These are phyloP conservation scores for Temnothorax ravouxi DNA, from an alignment of 2,888 invertebrate genomes.

Conservation along the genomic window DNA sequence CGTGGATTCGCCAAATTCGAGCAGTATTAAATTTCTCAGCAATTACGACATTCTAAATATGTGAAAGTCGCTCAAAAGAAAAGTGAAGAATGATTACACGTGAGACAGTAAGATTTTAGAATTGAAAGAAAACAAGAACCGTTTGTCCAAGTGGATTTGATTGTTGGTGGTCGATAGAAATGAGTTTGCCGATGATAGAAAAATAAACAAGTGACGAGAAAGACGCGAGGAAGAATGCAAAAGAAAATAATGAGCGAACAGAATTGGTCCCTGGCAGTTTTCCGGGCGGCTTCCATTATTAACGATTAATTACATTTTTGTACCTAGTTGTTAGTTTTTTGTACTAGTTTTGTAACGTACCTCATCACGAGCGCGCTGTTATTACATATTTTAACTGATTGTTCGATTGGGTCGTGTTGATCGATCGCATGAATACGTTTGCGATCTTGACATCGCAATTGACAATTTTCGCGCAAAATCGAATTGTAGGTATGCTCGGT, in stretches of 20 bases:
- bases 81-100: slow-evolving; percentile 28
- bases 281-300: slow-evolving; percentile 82
- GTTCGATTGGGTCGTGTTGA: slow-evolving; percentile 76
- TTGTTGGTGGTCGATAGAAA: background rate
- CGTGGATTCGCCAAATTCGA: slow-evolving; percentile 77
- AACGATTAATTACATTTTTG: slow-evolving; percentile 86
- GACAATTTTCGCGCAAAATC: slow-evolving; percentile 65
- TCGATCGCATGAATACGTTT: slow-evolving; percentile 73
- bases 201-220: slow-evolving; percentile 50
- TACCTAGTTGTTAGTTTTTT: slow-evolving; percentile 89
- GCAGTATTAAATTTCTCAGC: slow-evolving; percentile 81
- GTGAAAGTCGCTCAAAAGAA: slow-evolving; percentile 68
- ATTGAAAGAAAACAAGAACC: slow-evolving; percentile 57
- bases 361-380: slow-evolving; percentile 84
- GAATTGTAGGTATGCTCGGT: slow-evolving; percentile 74
- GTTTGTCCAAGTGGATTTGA: background rate
- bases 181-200: slow-evolving; percentile 15
- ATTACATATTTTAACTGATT: slow-evolving; percentile 84
- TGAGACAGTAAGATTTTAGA: slow-evolving; percentile 23
- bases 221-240: slow-evolving; percentile 35
- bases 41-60: slow-evolving; percentile 78
- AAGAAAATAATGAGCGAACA: slow-evolving; percentile 55
- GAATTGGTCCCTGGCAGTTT: slow-evolving; percentile 82
- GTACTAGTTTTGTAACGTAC: slow-evolving; percentile 88
- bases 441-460: slow-evolving; percentile 57